These are phyloP conservation scores for Lycopodina hypogea DNA, from an alignment of 37 sponge, comb jelly and placozoan genomes.

Conservation along the genomic window DNA sequence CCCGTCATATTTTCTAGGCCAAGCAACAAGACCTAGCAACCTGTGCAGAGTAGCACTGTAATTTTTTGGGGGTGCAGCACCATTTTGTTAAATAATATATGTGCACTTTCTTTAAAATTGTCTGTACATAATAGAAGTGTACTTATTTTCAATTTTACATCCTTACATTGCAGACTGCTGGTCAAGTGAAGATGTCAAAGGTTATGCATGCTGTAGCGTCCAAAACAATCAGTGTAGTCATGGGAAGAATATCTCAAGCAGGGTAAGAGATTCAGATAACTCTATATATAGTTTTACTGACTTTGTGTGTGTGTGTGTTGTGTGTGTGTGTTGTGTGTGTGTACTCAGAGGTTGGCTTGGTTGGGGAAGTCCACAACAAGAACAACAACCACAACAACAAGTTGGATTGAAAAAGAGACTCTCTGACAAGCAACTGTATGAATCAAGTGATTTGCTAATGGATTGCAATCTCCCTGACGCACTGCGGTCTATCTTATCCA, in stretches of 20 bases:
- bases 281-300: neutral
- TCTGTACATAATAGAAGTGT: no score
- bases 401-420: neutral
- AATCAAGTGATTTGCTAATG: conserved; percentile 35
- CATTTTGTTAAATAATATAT: no score
- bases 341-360: conserved; percentile 59
- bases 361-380: conserved; percentile 40
- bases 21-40: no score
- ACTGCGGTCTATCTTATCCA: conserved; percentile 20
- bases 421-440: conserved; percentile 25
- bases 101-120: no score
- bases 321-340: neutral
- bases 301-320: neutral
- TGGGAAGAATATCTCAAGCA: conserved; percentile 56
- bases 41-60: no score
- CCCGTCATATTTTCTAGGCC: no score
- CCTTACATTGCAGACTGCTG: conserved; percentile 61
- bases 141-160: no score
- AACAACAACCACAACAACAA: neutral
- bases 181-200: conserved; percentile 62
- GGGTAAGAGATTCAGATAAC: conserved; percentile 23
- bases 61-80: no score
- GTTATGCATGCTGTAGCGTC: conserved; percentile 77
- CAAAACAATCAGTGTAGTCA: conserved; percentile 65
- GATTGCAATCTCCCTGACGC: conserved; percentile 62